phyloP scores from a whole-genome alignment of 1,140 invertebrate species.

The Lepidotrigona ventralis region DNA sequence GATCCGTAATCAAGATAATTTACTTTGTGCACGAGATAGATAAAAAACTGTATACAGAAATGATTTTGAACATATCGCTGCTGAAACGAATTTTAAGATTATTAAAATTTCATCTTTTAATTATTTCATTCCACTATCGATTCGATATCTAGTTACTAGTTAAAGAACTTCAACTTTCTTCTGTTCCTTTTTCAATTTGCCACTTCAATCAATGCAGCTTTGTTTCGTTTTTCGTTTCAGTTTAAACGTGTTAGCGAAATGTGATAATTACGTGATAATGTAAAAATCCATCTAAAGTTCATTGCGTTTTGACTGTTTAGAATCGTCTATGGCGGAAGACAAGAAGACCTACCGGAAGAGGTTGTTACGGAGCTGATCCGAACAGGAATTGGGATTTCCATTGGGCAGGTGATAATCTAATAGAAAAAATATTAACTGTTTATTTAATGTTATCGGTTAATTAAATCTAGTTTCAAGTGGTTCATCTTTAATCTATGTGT shows the following conservation, averaged over 20 bases:
- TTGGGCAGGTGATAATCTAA: constrained; percentile 78
- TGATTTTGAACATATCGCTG: neutral
- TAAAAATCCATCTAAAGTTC: neutral
- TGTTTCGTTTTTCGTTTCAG: too few species aligned
- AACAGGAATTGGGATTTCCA: constrained; percentile 87
- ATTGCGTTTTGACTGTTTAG: constrained; percentile 62
- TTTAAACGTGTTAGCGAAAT: too few species aligned
- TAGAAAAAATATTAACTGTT: neutral
- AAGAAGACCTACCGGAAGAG: constrained; percentile 76
- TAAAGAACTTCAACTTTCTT: neutral
- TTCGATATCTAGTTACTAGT: constrained; percentile 7
- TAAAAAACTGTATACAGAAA: neutral
- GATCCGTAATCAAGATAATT: neutral
- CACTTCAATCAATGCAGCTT: neutral
- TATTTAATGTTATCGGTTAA: constrained; percentile 21
- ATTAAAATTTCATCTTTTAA: neutral
- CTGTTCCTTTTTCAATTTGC: neutral
- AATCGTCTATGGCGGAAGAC: constrained; percentile 88
- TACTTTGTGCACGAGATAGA: neutral
- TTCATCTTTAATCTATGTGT: neutral
- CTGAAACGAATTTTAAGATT: neutral
- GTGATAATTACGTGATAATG: neutral
- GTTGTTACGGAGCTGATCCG: constrained; percentile 84
- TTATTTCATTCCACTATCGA: neutral
- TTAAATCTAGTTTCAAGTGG: too few species aligned